phyloP scores from a whole-genome alignment of 2,797 vertebrate species.

The Macroramphosus scolopax region DNA sequence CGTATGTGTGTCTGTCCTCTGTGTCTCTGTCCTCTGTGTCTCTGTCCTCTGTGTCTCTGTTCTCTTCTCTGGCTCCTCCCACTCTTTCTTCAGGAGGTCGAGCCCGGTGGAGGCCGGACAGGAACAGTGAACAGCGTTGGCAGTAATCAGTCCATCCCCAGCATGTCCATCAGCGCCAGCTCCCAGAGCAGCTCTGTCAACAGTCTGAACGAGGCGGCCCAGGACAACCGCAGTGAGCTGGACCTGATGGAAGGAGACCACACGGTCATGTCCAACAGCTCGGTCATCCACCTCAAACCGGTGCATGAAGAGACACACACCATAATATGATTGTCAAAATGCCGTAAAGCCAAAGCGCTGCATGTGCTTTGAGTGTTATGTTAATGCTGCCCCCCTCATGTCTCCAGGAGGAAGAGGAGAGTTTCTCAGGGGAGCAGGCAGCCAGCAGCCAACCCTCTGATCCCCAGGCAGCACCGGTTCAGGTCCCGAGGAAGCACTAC shows the following conservation, averaged over 20 bases:
- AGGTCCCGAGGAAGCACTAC: constrained; percentile 90
- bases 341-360: too few species aligned
- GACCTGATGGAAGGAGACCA: constrained; percentile 97
- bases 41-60: constrained; percentile 22
- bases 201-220: constrained; percentile 95
- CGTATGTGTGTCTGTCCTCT: constrained; percentile 40
- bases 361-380: too few species aligned
- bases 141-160: constrained; percentile 98
- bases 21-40: constrained; percentile 28
- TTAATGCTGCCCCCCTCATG: too few species aligned
- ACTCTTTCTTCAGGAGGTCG: constrained; percentile 81
- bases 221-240: constrained; percentile 92
- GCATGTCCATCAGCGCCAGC: constrained; percentile 99
- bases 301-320: constrained; percentile 34
- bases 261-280: constrained; percentile 99
- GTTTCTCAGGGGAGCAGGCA: constrained; percentile 86
- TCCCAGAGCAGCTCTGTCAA: constrained; percentile 99
- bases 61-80: constrained; percentile 20
- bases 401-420: constrained; percentile 87
- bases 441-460: constrained; percentile 82
- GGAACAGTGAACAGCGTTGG: constrained; percentile 97
- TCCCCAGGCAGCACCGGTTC: constrained; percentile 83
- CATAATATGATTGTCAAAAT: too few species aligned
- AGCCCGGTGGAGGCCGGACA: constrained; percentile 87
- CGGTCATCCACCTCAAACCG: constrained; percentile 90